phyloP scores from a whole-genome alignment of 2,113 vertebrate genomes.

The Hemiscyllium ocellatum region DNA sequence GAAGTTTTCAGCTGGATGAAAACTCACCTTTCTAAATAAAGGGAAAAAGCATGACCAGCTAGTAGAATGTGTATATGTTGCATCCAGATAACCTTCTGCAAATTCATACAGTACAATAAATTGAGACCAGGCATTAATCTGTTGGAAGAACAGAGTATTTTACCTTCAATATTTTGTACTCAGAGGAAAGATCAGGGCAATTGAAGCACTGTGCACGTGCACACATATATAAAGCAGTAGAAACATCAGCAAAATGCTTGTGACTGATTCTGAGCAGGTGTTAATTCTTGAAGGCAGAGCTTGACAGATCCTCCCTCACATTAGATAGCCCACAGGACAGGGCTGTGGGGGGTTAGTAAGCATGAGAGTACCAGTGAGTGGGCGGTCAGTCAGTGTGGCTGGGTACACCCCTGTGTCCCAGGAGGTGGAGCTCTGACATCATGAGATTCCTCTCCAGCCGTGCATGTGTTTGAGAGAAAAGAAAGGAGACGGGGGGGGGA shows the following conservation, averaged over 20 bases:
- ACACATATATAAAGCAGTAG: background rate
- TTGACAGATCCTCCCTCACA: background rate
- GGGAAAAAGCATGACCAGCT: background rate
- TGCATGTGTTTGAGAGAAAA: constrained; percentile 15
- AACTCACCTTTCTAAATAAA: background rate
- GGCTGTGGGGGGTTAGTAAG: too few species aligned
- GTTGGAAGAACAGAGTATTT: background rate
- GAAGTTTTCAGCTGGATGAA: background rate
- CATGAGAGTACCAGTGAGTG: background rate
- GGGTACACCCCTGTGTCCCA: background rate
- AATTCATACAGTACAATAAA: background rate
- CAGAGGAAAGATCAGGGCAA: background rate
- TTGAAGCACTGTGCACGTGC: background rate
- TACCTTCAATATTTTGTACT: background rate
- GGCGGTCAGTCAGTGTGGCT: background rate
- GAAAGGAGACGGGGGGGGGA: constrained; percentile 11
- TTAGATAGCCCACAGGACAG: background rate
- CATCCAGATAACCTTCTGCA: background rate
- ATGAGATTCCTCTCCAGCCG: background rate
- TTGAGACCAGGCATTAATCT: background rate
- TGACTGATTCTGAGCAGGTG: background rate
- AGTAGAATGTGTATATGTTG: background rate
- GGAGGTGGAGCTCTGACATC: background rate
- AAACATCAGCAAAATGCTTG: background rate
- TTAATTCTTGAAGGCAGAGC: background rate